Evolutionary conservation across 2,113 vertebrate genomes (phyloP), one percentile per base, ranked within the genome.

Genomic region (Geococcyx californianus): DNA sequence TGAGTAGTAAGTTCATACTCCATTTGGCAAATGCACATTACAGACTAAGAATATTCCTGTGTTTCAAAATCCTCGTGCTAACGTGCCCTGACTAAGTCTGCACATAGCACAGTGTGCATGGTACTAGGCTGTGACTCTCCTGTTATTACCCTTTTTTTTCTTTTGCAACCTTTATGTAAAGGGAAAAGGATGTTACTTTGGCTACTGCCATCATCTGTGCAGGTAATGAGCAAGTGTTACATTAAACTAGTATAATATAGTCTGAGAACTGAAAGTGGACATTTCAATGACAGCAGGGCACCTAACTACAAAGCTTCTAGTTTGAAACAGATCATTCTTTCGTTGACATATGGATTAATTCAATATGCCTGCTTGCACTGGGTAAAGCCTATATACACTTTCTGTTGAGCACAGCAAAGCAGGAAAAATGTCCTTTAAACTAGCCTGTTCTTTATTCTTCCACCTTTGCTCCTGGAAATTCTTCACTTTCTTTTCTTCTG

Each of bases 361-460:
- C 63, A 47, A 33, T 4, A 3, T n/a, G 18, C 38, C 52, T 47
- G 13, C 62, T 78, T 93, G 40, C 33, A 84, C 23, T 51, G 52
- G 16, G 29, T 62, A 76, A 96, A 95, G 74, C 16, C 28, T 66
- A 13, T 68, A 76, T 78, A 54, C 31, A 45, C 38, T 90, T 77
- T 93, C 60, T 83, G 54, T 81, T 92, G 64, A 93, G 56, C 28
- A 73, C 21, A 82, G 72, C 16, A 55, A 88, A 94, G 49, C 33
- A 72, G 58, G n/a, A 95, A 89, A 91, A 89, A 76, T n/a, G 16
- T 91, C 38, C 72, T 95, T 93, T 94, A 95, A 89, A 86, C 10
- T 34, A 70, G 7, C 8, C 34, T 58, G 23, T 47, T 78, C 14
- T 90, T 90, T 95, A 73, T 89, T 40, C 45, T 74, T 94, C 87